These are phyloP conservation scores for Australoheros scitulus DNA, from an alignment of 2,113 vertebrate species.

Conservation along the genomic window DNA sequence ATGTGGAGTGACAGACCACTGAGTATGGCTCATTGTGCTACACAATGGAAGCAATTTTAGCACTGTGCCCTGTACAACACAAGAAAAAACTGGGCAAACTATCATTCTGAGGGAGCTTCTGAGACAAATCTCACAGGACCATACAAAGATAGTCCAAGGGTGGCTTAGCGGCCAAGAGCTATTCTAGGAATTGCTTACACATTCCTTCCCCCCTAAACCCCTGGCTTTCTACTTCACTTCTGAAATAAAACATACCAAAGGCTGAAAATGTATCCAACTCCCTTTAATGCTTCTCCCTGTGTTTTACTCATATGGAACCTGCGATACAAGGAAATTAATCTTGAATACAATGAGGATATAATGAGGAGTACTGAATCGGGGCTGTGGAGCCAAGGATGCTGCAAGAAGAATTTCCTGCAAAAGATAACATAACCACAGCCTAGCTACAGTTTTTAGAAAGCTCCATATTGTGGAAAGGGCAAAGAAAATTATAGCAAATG, in stretches of 20 bases:
- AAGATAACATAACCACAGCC: slow-evolving; percentile 34
- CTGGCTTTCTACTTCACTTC: slow-evolving; percentile 58
- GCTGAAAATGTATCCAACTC: slow-evolving; percentile 41
- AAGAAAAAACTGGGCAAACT: slow-evolving; percentile 68
- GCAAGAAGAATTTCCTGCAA: slow-evolving; percentile 46
- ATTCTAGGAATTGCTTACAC: slow-evolving; percentile 76
- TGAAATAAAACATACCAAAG: slow-evolving; percentile 54
- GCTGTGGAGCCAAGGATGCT: slow-evolving; percentile 33
- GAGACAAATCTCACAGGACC: slow-evolving; percentile 76
- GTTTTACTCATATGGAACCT: slow-evolving; percentile 44
- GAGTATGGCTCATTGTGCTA: slow-evolving; percentile 38
- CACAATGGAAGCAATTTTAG: slow-evolving; percentile 66
- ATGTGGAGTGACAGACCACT: slow-evolving; percentile 21
- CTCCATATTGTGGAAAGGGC: slow-evolving; percentile 66
- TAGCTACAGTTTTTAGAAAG: slow-evolving; percentile 44
- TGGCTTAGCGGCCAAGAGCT: slow-evolving; percentile 75
- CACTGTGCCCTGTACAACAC: slow-evolving; percentile 51
- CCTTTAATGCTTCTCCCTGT: slow-evolving; percentile 28
- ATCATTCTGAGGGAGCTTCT: slow-evolving; percentile 72
- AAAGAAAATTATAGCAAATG: slow-evolving; percentile 74
- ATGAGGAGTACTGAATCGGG: slow-evolving; percentile 45
- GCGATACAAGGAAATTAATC: slow-evolving; percentile 57
- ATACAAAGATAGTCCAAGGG: slow-evolving; percentile 77
- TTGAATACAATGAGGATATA: slow-evolving; percentile 43
- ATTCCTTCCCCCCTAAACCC: slow-evolving; percentile 70